Conservation (phyloP, 2,888 invertebrate genomes). For the Actias luna region DNA sequence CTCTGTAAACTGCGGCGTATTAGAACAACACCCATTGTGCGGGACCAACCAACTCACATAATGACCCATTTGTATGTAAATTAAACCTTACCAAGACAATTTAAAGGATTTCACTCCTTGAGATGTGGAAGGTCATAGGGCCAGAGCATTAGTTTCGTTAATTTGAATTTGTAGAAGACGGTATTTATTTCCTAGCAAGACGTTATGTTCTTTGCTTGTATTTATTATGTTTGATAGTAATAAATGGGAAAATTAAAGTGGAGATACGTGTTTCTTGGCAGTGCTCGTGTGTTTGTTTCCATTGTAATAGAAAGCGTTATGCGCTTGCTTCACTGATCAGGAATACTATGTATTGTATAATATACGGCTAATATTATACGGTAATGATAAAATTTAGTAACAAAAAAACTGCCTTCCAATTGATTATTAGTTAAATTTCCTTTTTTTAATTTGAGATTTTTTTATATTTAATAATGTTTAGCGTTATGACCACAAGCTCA, state of each 20-base stretch:
- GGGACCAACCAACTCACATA: slow-evolving; percentile 56
- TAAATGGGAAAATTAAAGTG: background rate
- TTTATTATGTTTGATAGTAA: background rate
- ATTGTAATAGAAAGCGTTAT: background rate
- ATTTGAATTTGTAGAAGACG: slow-evolving; percentile 14
- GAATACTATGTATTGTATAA: too few relatives aligned
- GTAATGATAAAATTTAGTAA: too few relatives aligned
- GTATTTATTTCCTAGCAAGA: background rate
- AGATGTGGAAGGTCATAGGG: slow-evolving; percentile 28
- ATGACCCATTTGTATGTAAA: slow-evolving; percentile 72
- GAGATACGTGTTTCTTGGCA: background rate
- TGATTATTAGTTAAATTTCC: too few relatives aligned
- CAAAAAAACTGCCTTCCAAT: too few relatives aligned
- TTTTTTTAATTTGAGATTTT: too few relatives aligned
- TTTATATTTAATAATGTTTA: too few relatives aligned
- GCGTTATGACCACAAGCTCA: too few relatives aligned
- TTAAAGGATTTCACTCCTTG: slow-evolving; percentile 50
- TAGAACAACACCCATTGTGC: slow-evolving; percentile 63
- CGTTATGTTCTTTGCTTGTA: background rate
- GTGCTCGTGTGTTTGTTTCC: background rate
- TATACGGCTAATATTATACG: too few relatives aligned
- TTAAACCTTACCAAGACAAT: slow-evolving; percentile 58
- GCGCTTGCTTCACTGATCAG: background rate
- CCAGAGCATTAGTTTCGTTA: slow-evolving; percentile 16
- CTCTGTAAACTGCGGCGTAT: slow-evolving; percentile 37